phyloP scores from a whole-genome alignment of 1,140 invertebrate genomes.

The Calliopsis andreniformis region DNA sequence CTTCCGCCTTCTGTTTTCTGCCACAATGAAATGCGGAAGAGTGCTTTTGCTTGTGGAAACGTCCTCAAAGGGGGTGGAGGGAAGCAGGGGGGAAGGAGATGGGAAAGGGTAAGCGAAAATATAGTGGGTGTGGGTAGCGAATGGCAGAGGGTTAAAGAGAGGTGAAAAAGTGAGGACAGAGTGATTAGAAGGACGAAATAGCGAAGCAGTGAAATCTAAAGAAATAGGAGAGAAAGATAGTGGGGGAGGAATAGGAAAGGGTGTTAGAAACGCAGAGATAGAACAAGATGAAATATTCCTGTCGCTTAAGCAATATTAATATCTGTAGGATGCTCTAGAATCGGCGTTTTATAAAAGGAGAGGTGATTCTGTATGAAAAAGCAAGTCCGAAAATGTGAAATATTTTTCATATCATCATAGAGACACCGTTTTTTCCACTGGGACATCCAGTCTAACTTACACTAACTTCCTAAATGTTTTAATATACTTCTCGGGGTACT shows the following conservation, averaged over 20 bases:
- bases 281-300: neutral
- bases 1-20: constrained; percentile 23
- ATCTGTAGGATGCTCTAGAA: no score
- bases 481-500: no score
- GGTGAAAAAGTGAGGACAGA: no score
- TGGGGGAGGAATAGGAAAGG: neutral
- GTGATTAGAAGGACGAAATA: neutral
- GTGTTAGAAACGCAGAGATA: neutral
- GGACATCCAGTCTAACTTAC: no score
- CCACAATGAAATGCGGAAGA: constrained; percentile 13
- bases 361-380: no score
- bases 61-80: neutral
- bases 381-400: no score
- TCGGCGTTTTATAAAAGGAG: no score
- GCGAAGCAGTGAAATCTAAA: neutral
- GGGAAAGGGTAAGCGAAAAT: neutral
- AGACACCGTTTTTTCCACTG: no score
- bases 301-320: no score
- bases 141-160: neutral
- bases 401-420: no score
- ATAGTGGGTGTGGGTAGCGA: neutral
- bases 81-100: neutral
- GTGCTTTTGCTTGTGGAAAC: neutral
- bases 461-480: no score
- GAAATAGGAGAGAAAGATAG: neutral